phyloP scores from a whole-genome alignment of 2,113 vertebrate genomes.

The Corvus hawaiiensis region DNA sequence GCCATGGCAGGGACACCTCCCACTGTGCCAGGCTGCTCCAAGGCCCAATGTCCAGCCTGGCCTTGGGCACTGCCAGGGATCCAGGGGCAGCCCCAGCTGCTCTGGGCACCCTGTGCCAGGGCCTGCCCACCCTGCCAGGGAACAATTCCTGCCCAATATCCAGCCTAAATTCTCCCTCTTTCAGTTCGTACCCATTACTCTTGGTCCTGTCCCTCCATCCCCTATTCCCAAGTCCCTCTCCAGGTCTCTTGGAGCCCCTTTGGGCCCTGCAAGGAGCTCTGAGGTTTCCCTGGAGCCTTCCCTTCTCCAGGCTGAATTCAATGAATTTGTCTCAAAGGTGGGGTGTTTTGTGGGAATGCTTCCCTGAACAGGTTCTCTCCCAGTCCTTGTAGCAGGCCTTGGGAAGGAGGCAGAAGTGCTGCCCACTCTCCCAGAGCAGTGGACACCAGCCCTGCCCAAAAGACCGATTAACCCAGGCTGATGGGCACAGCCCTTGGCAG shows the following conservation, averaged over 20 bases:
- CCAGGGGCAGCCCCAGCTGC: neutral
- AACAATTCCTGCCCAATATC: neutral
- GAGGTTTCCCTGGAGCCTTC: neutral
- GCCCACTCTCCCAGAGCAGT: neutral
- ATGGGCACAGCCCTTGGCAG: neutral
- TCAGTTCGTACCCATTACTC: neutral
- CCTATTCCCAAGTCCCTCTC: neutral
- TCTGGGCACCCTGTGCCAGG: neutral
- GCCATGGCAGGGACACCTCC: neutral
- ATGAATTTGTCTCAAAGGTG: neutral
- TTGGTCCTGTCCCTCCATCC: rapidly evolving
- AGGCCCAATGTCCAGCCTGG: neutral
- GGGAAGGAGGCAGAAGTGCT: neutral
- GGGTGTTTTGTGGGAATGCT: neutral
- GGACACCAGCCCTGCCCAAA: neutral
- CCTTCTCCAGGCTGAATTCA: neutral
- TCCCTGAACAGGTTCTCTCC: neutral
- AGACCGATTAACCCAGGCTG: neutral
- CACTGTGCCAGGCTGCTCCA: neutral
- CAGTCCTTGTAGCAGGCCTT: neutral
- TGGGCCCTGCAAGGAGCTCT: rapidly evolving
- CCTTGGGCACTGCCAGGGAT: neutral
- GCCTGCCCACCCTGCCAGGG: neutral
- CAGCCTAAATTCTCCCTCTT: too few species aligned
- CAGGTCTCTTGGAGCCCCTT: neutral